These are phyloP conservation scores for Rhinichthys klamathensis DNA, from an alignment of 2,113 vertebrate species.

Conservation along the genomic window DNA sequence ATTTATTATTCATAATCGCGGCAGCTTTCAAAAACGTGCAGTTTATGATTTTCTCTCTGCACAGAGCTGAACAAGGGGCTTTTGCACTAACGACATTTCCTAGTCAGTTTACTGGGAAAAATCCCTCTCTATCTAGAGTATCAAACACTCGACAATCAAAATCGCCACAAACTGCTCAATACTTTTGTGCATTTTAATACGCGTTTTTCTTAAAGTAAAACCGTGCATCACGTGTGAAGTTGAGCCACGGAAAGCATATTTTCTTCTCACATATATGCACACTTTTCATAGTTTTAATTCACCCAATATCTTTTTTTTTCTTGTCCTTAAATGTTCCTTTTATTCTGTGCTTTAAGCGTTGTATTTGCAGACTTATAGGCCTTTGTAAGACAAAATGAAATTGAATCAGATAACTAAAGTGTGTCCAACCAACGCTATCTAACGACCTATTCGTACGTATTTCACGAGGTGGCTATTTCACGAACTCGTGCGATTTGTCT, in stretches of 20 bases:
- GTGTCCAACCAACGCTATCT: no score
- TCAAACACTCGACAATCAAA: neutral
- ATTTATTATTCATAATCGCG: neutral
- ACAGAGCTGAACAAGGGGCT: neutral
- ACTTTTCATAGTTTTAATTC: neutral
- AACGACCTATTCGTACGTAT: no score
- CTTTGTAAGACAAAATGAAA: neutral
- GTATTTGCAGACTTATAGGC: no score
- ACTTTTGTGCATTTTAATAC: neutral
- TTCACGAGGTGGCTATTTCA: no score
- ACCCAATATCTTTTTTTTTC: neutral
- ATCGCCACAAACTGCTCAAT: neutral
- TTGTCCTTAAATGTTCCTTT: neutral
- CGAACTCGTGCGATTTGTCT: no score
- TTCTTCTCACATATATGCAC: neutral
- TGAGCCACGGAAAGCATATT: neutral
- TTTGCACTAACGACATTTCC: neutral
- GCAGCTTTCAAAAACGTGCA: neutral
- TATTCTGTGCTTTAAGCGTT: neutral
- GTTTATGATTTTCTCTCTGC: neutral
- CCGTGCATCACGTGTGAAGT: neutral
- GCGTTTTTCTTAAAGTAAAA: neutral
- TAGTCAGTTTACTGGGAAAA: neutral
- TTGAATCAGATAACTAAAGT: neutral
- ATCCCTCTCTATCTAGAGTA: neutral